phyloP scores from a whole-genome alignment of 2,888 invertebrate species.

The Drosophila falleni region DNA sequence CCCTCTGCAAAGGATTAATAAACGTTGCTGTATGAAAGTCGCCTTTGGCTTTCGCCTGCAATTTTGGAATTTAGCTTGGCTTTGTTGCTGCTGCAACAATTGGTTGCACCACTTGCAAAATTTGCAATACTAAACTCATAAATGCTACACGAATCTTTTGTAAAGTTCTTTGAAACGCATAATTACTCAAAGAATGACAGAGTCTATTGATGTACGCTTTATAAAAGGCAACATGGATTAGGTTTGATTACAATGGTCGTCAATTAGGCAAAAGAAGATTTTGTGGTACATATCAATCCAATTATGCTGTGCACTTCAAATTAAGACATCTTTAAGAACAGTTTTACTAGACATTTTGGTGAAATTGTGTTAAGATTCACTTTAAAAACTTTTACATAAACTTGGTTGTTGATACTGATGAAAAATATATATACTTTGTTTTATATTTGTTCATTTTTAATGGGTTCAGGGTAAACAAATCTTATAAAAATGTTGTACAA shows the following conservation, averaged over 20 bases:
- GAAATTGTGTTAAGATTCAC: too few species aligned
- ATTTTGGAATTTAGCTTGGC: conserved; percentile 8
- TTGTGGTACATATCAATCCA: background rate
- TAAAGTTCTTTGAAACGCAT: background rate
- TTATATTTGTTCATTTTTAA: too few species aligned
- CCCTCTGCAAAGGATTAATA: background rate
- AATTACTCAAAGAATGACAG: conserved; percentile 6
- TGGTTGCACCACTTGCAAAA: conserved; percentile 8
- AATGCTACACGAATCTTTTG: background rate
- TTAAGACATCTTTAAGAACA: too few species aligned
- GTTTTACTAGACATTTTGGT: too few species aligned
- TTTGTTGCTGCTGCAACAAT: conserved; percentile 7
- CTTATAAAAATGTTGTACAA: too few species aligned
- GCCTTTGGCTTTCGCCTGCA: conserved; percentile 7
- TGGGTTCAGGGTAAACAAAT: too few species aligned
- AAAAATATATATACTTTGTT: too few species aligned
- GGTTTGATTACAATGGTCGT: background rate
- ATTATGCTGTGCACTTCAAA: background rate
- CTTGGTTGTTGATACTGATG: too few species aligned
- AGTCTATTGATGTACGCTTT: background rate
- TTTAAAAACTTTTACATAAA: too few species aligned
- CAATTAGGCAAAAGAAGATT: background rate
- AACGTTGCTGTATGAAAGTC: background rate
- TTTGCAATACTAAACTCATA: conserved; percentile 6
- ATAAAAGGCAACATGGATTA: background rate